Percentiles rank a stretch among this genome's conserved stretches.
Conservation (phyloP, 92 coral and sea anemone species). For the Virgularia gustaviana region DNA sequence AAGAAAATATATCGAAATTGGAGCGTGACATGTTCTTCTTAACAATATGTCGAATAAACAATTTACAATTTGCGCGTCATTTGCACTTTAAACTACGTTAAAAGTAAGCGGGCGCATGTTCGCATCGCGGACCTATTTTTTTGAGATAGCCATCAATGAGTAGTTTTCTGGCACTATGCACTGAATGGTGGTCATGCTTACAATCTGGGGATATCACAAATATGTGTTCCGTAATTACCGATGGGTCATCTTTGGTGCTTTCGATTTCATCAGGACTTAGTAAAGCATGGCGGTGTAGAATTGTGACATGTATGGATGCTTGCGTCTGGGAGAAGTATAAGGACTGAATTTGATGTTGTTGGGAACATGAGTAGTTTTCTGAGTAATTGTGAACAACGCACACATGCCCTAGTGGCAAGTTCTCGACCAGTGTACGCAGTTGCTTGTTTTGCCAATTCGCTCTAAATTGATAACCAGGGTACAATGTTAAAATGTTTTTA, state of each 20-base stretch:
- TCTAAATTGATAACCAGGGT: constrained; percentile 33
- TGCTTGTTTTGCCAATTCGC: constrained; percentile 37
- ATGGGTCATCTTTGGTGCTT: constrained; percentile 35
- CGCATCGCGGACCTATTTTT: constrained; percentile 45
- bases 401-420: constrained; percentile 32
- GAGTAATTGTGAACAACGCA: constrained; percentile 51
- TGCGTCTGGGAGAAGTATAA: constrained; percentile 39
- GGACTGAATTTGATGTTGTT: constrained; percentile 35
- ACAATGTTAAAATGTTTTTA: constrained; percentile 1
- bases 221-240: constrained; percentile 30
- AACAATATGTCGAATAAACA: too few relatives aligned
- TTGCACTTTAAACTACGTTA: background rate
- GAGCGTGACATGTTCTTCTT: too few relatives aligned
- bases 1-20: too few relatives aligned
- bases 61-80: too few relatives aligned
- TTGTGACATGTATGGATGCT: constrained; percentile 53
- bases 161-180: constrained; percentile 13
- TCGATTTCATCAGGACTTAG: constrained; percentile 18
- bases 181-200: constrained; percentile 49
- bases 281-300: constrained; percentile 49
- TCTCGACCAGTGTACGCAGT: constrained; percentile 26
- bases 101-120: too few relatives aligned
- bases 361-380: constrained; percentile 32
- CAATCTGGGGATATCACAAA: constrained; percentile 39
- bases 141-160: constrained; percentile 26